Percentiles rank a stretch among this genome's conserved stretches.
These are phyloP conservation scores for Agrypnus murinus DNA, from an alignment of 2,888 invertebrate genomes.

Conservation along the genomic window DNA sequence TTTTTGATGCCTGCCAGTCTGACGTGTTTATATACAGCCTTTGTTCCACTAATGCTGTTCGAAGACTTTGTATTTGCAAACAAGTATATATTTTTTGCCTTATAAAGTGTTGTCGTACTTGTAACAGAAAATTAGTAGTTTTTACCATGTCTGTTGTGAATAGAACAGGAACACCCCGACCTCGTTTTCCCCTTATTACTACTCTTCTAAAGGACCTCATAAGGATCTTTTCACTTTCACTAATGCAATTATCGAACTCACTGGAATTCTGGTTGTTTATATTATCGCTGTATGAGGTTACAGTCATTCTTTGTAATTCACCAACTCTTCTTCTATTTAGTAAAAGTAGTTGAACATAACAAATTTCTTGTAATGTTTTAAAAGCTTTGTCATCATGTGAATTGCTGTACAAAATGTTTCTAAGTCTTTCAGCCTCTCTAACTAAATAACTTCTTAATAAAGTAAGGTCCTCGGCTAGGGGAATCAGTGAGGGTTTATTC, in stretches of 20 bases:
- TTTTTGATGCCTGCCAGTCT: constrained; percentile 22
- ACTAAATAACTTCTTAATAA: constrained; percentile 41
- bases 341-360: constrained; percentile 10
- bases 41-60: constrained; percentile 15
- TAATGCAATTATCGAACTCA: constrained; percentile 27
- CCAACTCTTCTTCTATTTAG: constrained; percentile 27
- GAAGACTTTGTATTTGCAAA: constrained; percentile 13
- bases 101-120: constrained; percentile 20
- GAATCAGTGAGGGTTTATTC: constrained; percentile 43
- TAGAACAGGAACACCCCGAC: background rate
- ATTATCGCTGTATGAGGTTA: constrained; percentile 1
- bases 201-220: background rate
- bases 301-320: constrained; percentile 23
- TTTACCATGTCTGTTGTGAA: constrained; percentile 13
- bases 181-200: background rate
- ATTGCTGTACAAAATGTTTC: background rate
- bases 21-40: constrained; percentile 11
- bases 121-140: constrained; percentile 47
- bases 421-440: constrained; percentile 21
- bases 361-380: constrained; percentile 16
- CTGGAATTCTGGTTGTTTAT: constrained; percentile 11
- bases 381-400: constrained; percentile 13
- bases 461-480: constrained; percentile 47
- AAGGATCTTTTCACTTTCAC: constrained; percentile 31
- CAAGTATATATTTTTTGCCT: constrained; percentile 8